Conservation (phyloP, 2,797 vertebrate species). For the Falco columbarius region DNA sequence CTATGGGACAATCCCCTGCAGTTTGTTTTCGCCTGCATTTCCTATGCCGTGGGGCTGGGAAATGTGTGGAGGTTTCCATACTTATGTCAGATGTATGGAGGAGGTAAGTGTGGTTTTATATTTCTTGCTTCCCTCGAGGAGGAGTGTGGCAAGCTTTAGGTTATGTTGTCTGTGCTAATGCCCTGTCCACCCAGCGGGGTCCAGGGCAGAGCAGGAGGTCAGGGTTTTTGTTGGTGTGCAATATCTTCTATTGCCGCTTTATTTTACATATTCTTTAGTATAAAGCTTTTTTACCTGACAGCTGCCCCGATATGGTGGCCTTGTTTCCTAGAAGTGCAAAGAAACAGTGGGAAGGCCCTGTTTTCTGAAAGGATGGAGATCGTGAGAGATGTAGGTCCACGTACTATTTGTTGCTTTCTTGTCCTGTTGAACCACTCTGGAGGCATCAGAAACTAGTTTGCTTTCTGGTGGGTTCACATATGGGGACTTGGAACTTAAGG, state of each 20-base stretch:
- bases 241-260: neutral
- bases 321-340: neutral
- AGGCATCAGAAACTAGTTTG: neutral
- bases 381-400: neutral
- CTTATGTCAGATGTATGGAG: slow-evolving; percentile 94
- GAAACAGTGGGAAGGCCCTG: neutral
- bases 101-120: slow-evolving; percentile 83
- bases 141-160: neutral
- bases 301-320: neutral
- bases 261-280: neutral
- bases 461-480: neutral
- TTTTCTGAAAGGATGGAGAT: neutral
- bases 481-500: neutral
- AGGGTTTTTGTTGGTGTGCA: neutral
- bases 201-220: neutral
- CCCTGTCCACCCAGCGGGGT: neutral
- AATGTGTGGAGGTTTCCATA: slow-evolving; percentile 98
- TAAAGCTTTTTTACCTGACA: neutral
- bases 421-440: neutral
- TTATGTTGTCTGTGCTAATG: neutral
- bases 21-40: slow-evolving; percentile 93
- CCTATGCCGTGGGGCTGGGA: slow-evolving; percentile 93
- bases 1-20: slow-evolving; percentile 86
- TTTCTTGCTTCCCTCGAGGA: neutral
- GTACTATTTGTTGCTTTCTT: neutral